Base-by-base conservation (phyloP, 2,888 invertebrate genomes). In the Stenotaenia linearis region DNA sequence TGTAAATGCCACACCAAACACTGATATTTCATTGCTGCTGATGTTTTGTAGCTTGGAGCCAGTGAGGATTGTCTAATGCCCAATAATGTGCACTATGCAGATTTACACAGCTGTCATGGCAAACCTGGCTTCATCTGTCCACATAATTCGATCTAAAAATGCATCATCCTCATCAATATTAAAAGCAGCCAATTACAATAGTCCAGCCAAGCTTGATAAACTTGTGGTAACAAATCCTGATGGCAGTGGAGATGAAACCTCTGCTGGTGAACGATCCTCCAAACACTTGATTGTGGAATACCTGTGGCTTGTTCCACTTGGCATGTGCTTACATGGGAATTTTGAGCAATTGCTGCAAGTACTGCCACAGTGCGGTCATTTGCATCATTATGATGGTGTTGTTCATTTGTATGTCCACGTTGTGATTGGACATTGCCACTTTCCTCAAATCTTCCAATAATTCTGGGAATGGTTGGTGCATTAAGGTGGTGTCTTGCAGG, bases 91-190 rank as follows among this genome's bases (percentile, higher is more conserved):
- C 28, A 32, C 28, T 75, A 32, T 75, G 28, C 6, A 28, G 1
- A 28, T 75, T 75, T 3, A 75, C 75, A 21, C 28, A 32, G 15
- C 28, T 75, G 75, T 75, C 32, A 28, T 32, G 75, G 18, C 32
- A 75, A 75, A 75, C n/a, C n/a, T 75, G 3, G 75, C 75, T 32
- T 75, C 75, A 75, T 75, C 75, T 32, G 30, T 9, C 75, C 75
- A 75, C 30, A 75, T 28, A 15, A 75, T 75, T 18, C 15, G 28
- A 30, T 75, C 30, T 6, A 75, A 15, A 32, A 75, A 32, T 75
- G 75, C 28, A 10, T 5, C 10, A n/a, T 75, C 75, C 5, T 75
- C n/a, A 28, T 32, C 28, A 75, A 75, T 9, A 30, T 30, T 75
- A 30, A 32, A 7, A 28, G 32, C 15, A 75, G 18, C 28, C n/a